Evolutionary conservation across 2,113 vertebrate species (phyloP), one percentile per base, ranked within the genome.

Genomic region (Amblyornis subalaris): DNA sequence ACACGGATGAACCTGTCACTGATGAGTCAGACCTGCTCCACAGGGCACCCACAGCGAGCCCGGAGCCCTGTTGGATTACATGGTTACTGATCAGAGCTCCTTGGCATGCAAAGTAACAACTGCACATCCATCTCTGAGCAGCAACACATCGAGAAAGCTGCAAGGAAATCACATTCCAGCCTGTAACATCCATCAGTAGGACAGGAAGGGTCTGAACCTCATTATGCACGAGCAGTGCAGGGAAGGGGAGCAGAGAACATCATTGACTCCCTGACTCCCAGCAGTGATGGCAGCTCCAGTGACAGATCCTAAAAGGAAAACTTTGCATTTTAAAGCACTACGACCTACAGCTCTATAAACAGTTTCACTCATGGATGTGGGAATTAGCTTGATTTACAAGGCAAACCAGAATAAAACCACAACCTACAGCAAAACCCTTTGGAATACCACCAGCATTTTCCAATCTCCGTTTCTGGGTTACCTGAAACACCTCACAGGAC

Each of bases 111-210:
- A 9, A 61, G 12, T 0, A 81, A 31, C 29, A 64, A 8, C 40
- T 16, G 48, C 83, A 40, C 23, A 1, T 6, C 48, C 54, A 2
- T 28, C 12, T 14, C 33, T 12, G 7, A 29, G 60, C 42, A 64
- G 54, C 26, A 84, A 20, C 12, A 6, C 7, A 1, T 2, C 70
- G 74, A 62, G 53, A 42, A 24, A 55, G 67, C 3, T 62, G 88
- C 79, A 22, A 40, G 90, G 36, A 31, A 70, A 84, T 21, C 24
- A 7, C 40, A 9, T 4, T 4, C 9, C 73, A 81, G 92, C 22
- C 40, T 28, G n/a, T 4, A 21, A 23, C 0, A 8, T 2, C 5
- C 42, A 7, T 7, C 55, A 76, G 69, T 0, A 10, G 45, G 60
- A 50, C 7, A 61, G 70, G 31, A 21, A 38, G 73, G 45, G 23